Evolutionary conservation across 1,140 invertebrate species (phyloP), one percentile per base, ranked within the genome.

Genomic region (Nixonia krombeini): DNA sequence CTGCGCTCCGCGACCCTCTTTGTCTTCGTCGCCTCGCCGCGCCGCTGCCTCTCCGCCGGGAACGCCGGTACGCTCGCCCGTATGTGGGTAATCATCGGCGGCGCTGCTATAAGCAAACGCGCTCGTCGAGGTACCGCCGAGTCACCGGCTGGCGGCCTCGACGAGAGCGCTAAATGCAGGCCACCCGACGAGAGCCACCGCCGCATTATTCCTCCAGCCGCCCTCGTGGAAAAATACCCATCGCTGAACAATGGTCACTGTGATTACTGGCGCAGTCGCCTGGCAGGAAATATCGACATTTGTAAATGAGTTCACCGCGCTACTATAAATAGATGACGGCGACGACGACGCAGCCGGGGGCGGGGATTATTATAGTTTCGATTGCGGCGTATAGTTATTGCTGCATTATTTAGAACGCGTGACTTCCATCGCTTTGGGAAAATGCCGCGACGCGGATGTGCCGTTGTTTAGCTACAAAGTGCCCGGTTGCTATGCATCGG

Each of bases 81-180:
- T 62, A 35, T 38, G 59, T 52, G 56, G 75, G 67, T 77, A 77
- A 75, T 74, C 73, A 75, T 41, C 58, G 58, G 64, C 56, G 53
- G 64, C 56, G 53, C 65, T 59, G 57, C 47, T 45, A 55, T 47
- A 69, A 66, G 62, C 72, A 46, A 59, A 58, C 41, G 56, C 67
- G 69, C 46, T 26, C 29, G n/a, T 25, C 37, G 26, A 28, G 45
- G 40, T 40, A 25, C 29, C 25, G 29, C 25, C 13, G 13, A 50
- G 51, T 47, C 57, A 50, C 45, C 42, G 50, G 58, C 49, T 29
- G 38, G 49, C 52, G 47, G 58, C 53, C 57, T 53, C 57, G 61
- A 35, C 33, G 51, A 58, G 53, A 57, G 55, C 52, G 62, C 65
- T 68, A 72, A 72, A 72, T 74, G 66, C 72, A 63, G 49, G 40